Conservation (phyloP, 1,140 invertebrate genomes). For the Neotoxoptera formosana region DNA sequence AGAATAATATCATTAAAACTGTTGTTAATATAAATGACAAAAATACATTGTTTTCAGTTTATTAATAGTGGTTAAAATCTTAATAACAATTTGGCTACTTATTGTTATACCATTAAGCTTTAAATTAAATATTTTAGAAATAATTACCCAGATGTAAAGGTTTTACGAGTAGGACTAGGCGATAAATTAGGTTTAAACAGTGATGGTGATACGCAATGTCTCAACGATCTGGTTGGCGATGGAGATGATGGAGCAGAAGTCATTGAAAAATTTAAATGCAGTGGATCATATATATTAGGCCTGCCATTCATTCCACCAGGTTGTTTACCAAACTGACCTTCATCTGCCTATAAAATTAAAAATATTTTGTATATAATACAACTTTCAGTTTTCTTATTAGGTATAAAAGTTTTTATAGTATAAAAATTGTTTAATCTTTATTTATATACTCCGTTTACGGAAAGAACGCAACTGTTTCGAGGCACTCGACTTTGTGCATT, state of each 20-base stretch:
- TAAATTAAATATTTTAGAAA: background rate
- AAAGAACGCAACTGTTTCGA: too few species aligned
- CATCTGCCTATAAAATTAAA: background rate
- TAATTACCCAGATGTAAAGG: conserved; percentile 73
- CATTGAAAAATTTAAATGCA: conserved; percentile 64
- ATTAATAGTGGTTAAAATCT: background rate
- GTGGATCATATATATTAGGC: conserved; percentile 63
- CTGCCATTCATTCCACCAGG: background rate
- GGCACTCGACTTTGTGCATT: too few species aligned
- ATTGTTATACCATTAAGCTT: background rate
- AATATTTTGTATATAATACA: background rate
- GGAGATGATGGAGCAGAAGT: conserved; percentile 67
- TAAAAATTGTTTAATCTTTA: too few species aligned
- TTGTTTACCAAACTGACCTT: conserved; percentile 31
- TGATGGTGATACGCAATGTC: conserved; percentile 60
- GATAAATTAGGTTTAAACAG: conserved; percentile 70
- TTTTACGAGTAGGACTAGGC: conserved; percentile 82
- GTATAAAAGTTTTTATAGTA: background rate
- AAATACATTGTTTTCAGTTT: background rate
- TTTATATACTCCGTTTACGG: too few species aligned
- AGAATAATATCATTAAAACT: background rate
- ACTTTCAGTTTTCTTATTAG: background rate
- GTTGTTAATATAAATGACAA: background rate
- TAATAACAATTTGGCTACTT: background rate
- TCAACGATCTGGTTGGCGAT: conserved; percentile 70